Conservation (phyloP, 2,113 vertebrate genomes). For the Phycodurus eques region DNA sequence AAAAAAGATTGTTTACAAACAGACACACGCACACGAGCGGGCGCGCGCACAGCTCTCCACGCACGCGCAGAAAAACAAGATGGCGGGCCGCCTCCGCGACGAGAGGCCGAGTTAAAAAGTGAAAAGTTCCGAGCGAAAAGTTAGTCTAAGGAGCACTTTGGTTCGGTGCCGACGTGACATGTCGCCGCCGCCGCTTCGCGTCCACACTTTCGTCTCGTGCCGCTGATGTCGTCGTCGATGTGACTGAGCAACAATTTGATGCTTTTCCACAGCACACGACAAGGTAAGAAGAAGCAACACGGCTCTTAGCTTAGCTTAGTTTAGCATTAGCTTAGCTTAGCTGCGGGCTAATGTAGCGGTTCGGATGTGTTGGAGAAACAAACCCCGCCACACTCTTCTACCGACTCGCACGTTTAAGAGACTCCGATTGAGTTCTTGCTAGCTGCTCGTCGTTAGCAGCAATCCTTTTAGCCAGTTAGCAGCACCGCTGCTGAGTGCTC, state of each 20-base stretch:
- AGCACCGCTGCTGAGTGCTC: background rate
- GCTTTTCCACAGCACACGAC: background rate
- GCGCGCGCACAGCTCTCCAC: too few species aligned
- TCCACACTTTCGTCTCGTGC: background rate
- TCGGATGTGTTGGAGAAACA: background rate
- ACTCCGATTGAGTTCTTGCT: background rate
- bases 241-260: background rate
- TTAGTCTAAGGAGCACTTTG: background rate
- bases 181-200: background rate
- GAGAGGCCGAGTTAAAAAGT: conserved; percentile 14
- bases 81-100: conserved; percentile 43
- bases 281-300: conserved; percentile 1
- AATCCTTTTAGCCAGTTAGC: background rate
- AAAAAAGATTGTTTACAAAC: background rate
- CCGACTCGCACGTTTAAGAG: too few species aligned
- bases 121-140: background rate
- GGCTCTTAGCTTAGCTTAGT: background rate
- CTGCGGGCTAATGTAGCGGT: background rate
- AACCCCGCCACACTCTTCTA: background rate
- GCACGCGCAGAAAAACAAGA: conserved; percentile 38
- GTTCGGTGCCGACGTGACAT: conserved; percentile 13
- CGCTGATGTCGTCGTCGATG: background rate
- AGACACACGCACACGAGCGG: background rate
- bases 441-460: background rate
- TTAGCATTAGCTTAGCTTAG: background rate